phyloP scores from a whole-genome alignment of 2,113 vertebrate species.

The Austrofundulus limnaeus region DNA sequence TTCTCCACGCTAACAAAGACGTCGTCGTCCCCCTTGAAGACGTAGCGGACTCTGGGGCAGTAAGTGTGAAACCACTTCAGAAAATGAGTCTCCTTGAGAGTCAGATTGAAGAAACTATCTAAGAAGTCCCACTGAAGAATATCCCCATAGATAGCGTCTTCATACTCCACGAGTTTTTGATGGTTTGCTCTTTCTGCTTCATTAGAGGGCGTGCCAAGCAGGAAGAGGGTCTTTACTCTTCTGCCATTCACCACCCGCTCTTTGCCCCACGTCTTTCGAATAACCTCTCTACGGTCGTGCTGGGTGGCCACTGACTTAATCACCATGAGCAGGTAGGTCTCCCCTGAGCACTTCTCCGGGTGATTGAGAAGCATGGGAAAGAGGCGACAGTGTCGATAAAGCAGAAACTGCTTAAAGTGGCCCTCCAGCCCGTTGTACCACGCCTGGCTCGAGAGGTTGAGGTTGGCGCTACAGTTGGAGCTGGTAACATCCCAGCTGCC shows the following conservation, averaged over 20 bases:
- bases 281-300: constrained; percentile 90
- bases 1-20: constrained; percentile 91
- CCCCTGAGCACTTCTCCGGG: constrained; percentile 85
- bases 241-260: constrained; percentile 82
- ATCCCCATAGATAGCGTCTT: constrained; percentile 89
- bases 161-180: constrained; percentile 93
- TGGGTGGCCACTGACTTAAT: constrained; percentile 93
- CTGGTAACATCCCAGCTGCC: constrained; percentile 84
- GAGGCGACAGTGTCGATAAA: constrained; percentile 91
- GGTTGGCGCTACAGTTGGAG: constrained; percentile 87
- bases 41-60: constrained; percentile 81
- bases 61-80: constrained; percentile 93
- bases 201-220: constrained; percentile 86
- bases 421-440: constrained; percentile 87
- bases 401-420: constrained; percentile 89
- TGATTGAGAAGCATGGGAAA: constrained; percentile 93
- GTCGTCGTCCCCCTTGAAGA: constrained; percentile 95
- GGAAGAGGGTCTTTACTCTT: constrained; percentile 85
- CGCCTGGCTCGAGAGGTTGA: constrained; percentile 81
- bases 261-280: constrained; percentile 92
- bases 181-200: constrained; percentile 86
- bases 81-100: constrained; percentile 96
- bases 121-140: constrained; percentile 97
- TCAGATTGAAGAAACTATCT: constrained; percentile 97
- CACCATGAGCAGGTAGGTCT: constrained; percentile 86